Base-by-base conservation (phyloP, 2,888 invertebrate species). In the Gonocerus acuteangulatus region DNA sequence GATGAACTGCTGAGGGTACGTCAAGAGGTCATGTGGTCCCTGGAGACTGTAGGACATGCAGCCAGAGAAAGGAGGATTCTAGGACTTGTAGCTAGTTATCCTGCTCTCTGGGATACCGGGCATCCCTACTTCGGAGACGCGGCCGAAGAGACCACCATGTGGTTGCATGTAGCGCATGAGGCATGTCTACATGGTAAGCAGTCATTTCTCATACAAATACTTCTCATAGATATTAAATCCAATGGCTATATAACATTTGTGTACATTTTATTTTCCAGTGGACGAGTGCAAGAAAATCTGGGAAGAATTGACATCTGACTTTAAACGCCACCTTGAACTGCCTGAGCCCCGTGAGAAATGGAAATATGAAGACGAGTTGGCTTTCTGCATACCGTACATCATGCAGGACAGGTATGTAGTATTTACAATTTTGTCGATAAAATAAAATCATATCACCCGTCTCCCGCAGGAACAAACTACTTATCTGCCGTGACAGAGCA, bases 361-460 rank as follows among this genome's bases (percentile, higher is more conserved):
- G 57, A 57, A 47, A n/a, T 47, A 57, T 47, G 57, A 57, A 57
- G 57, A 57, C 4, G 57, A 57, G 4, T 45, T 57, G 57, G 18
- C 44, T 19, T 57, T 57, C 47, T 47, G 27, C 6, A 4, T 57
- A 11, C 57, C 57, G 13, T 57, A 45, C 19, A 27, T 57, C 9
- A 44, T 23, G 13, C 19, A 22, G 3, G 13, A 22, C 3, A 47
- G 47, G 47, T 47, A 47, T 9, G 19, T 21, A 32, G 32, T n/a
- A n/a, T n/a, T n/a, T n/a, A n/a, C n/a, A n/a, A n/a, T n/a, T n/a
- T n/a, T n/a, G n/a, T n/a, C n/a, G n/a, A n/a, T n/a, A n/a, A n/a
- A n/a, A n/a, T n/a, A n/a, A n/a, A n/a, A n/a, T n/a, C n/a, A n/a
- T n/a, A n/a, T n/a, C n/a, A n/a, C n/a, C n/a, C n/a, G n/a, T n/a